Evolutionary conservation across 2,888 invertebrate genomes (phyloP), one percentile per base, ranked within the genome.

Genomic region (Lasioglossum calceatum): DNA sequence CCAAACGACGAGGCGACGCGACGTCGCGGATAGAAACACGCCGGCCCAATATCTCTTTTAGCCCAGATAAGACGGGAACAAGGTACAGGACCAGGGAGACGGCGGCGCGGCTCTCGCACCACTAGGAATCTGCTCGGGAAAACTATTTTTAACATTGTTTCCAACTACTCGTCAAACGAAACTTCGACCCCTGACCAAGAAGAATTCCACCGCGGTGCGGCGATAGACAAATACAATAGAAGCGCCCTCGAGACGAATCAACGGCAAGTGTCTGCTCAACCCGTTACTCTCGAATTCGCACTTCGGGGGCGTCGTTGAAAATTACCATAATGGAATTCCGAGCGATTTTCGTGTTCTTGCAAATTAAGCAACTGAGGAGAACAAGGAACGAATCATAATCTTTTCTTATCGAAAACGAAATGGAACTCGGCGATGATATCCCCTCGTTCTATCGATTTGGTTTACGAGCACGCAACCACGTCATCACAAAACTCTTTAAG

Each of bases 11-110:
- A 47, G 47, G 50, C 50, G 50, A 39, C 39, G 39, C 39, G 39
- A 90, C 90, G 92, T 93, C 92, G 92, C 89, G 92, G 92, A 92
- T 92, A 92, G 90, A 90, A 92, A 92, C 91, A 90, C 89, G 90
- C 87, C 89, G 81, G 88, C 86, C 88, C 89, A 91, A 92, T 92
- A 92, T 92, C 92, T 91, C 89, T 84, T 79, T 86, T 88, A 88
- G 83, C 89, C 88, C 87, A 88, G 93, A 93, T 93, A 93, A 93
- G 93, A 90, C 39, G 75, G 50, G 50, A 36, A 73, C 32, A 67
- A 36, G 72, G 72, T 75, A 72, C 76, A 27, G 44, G 8, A 39
- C 39, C 39, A 73, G 12, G 74, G 74, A 82, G 83, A 80, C 44
- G 81, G 3, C 36, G 79, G 3, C 36, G 79, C 27, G 27, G 27